Evolutionary conservation across 2,888 invertebrate genomes (phyloP).

Genomic region (Mimumesa dahlbomi): DNA sequence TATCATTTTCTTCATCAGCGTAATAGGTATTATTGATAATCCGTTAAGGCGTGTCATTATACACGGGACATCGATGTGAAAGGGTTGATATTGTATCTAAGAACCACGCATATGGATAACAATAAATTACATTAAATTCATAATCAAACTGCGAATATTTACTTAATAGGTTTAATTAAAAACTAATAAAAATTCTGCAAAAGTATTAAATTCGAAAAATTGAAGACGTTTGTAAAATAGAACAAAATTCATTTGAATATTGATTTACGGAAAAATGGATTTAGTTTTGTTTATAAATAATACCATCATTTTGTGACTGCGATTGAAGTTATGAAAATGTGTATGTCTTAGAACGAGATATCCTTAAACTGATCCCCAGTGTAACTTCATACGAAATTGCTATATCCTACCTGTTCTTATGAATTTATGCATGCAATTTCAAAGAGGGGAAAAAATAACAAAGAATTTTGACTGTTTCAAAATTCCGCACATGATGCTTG

Average conservation of each 20-base stretch:
- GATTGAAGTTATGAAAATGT: background rate
- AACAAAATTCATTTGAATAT: too few species aligned
- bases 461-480: conserved; percentile 22
- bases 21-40: conserved; percentile 71
- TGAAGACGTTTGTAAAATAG: too few species aligned
- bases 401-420: conserved; percentile 15
- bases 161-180: too few species aligned
- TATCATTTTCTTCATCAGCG: conserved; percentile 71
- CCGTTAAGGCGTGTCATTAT: background rate
- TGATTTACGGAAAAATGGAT: too few species aligned
- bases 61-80: too few species aligned
- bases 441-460: conserved; percentile 32
- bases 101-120: too few species aligned
- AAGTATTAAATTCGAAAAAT: too few species aligned
- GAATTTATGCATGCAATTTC: conserved; percentile 36
- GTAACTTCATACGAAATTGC: conserved; percentile 7
- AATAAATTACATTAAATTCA: too few species aligned
- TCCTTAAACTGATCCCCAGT: background rate
- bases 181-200: too few species aligned
- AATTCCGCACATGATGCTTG: conserved; percentile 31
- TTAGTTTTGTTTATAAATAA: too few species aligned
- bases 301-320: background rate
- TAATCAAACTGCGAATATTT: too few species aligned
- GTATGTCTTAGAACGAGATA: background rate
- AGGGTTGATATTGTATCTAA: too few species aligned